phyloP scores from a whole-genome alignment of 2,113 vertebrate species.

The Cyrtonyx montezumae region DNA sequence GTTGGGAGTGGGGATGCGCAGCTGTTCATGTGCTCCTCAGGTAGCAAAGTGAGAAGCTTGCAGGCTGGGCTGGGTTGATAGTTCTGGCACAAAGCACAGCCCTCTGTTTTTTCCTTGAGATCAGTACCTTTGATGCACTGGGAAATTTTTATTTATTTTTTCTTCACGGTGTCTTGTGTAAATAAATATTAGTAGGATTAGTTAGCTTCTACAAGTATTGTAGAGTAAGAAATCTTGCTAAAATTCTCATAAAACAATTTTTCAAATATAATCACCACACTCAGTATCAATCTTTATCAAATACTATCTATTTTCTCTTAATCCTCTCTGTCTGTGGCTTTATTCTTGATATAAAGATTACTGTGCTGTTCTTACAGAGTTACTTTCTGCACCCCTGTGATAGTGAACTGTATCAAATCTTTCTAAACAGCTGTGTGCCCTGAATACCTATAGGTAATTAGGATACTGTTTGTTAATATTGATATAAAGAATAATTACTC shows the following conservation, averaged over 20 bases:
- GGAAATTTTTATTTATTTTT: neutral
- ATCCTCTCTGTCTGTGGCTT: neutral
- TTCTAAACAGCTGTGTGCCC: neutral
- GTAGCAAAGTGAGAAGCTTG: neutral
- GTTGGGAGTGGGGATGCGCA: neutral
- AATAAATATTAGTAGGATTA: neutral
- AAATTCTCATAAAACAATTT: neutral
- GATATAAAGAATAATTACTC: constrained; percentile 81
- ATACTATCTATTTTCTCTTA: neutral
- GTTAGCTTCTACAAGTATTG: neutral
- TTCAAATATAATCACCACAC: neutral
- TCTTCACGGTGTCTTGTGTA: neutral
- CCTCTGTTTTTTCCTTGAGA: neutral
- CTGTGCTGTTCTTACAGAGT: neutral
- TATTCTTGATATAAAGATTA: neutral
- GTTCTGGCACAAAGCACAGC: neutral
- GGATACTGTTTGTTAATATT: constrained; percentile 78
- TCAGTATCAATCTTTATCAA: neutral
- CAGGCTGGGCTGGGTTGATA: neutral
- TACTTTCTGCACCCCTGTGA: neutral
- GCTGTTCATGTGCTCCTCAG: rapidly evolving
- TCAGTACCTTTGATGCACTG: neutral
- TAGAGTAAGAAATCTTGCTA: neutral
- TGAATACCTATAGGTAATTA: constrained; percentile 57
- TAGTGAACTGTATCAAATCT: constrained; percentile 38